Evolutionary conservation across 2,797 vertebrate species (phyloP), one percentile per base, ranked within the genome.

Genomic region (Thaleichthys pacificus): DNA sequence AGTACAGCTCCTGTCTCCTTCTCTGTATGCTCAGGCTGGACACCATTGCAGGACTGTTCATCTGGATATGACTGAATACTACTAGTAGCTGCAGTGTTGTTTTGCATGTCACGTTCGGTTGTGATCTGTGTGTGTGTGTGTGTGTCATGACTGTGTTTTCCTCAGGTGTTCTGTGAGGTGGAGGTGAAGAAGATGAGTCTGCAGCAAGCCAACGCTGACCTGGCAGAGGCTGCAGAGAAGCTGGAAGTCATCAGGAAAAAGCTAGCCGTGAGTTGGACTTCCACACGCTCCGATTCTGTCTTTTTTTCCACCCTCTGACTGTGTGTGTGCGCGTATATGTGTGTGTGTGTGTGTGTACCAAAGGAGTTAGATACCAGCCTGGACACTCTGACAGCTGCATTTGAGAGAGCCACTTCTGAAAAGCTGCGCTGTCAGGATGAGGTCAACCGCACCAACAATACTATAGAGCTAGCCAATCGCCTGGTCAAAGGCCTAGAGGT

Each of bases 341-440:
- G 24, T 35, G 38, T 66, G 56, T 61, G 68, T 70, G n/a, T 56
- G 61, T 64, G 42, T 64, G 26, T 35, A 22, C 64, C 88, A 98
- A 93, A 98, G 60, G 95, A 96, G 87, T 89, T 97, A 77, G 93
- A 93, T 77, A 80, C 72, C 72, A 98, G 98, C 90, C 90, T 98
- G 88, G 89, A 88, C 30, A 97, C 93, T 84, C 94, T 99, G 63
- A 98, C 95, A 0, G 92, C 94, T 69, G 94, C 93, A 86, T 99
- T 98, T 92, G 95, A 99, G 91, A 96, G 91, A 88, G 97, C 97
- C 68, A 98, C 96, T 0, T 84, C 94, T 42, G 97, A 97, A 77
- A 98, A 99, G 78, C 91, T 98, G 72, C 94, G 91, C 86, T 98
- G 97, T 86, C 96, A 96, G 87, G 94, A 96, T 87, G 95, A 99